These are phyloP conservation scores for Trochalopteron elliotii DNA, from an alignment of 2,113 vertebrate genomes.

Conservation along the genomic window DNA sequence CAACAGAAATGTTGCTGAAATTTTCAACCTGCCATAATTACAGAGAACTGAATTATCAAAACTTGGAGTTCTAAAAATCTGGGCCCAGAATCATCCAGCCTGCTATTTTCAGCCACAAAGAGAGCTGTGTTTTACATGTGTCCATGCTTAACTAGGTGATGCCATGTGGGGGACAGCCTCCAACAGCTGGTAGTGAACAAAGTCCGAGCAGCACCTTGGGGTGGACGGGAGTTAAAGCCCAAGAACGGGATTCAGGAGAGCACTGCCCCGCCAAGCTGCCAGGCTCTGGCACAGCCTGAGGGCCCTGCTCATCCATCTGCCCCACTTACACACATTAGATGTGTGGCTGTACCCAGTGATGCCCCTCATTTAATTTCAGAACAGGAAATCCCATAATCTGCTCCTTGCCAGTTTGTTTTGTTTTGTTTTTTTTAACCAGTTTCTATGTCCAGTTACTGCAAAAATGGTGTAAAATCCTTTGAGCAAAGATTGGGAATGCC, in stretches of 20 bases:
- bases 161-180: neutral
- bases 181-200: neutral
- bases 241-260: neutral
- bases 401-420: neutral
- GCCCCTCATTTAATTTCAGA: neutral
- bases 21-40: neutral
- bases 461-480: neutral
- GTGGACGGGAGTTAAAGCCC: too few species aligned
- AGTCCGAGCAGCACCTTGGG: neutral
- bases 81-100: neutral
- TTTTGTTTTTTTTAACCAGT: rapidly evolving
- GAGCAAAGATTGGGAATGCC: neutral
- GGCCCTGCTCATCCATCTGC: too few species aligned
- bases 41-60: neutral
- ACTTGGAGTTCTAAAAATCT: neutral
- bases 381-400: neutral
- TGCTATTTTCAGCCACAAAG: neutral
- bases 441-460: neutral
- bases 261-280: neutral
- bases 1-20: rapidly evolving
- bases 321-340: rapidly evolving
- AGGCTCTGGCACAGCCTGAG: neutral
- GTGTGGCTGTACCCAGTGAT: neutral
- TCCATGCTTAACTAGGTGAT: neutral
- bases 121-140: neutral